phyloP scores from a whole-genome alignment of 2,113 vertebrate species.

The Blennius ocellaris region DNA sequence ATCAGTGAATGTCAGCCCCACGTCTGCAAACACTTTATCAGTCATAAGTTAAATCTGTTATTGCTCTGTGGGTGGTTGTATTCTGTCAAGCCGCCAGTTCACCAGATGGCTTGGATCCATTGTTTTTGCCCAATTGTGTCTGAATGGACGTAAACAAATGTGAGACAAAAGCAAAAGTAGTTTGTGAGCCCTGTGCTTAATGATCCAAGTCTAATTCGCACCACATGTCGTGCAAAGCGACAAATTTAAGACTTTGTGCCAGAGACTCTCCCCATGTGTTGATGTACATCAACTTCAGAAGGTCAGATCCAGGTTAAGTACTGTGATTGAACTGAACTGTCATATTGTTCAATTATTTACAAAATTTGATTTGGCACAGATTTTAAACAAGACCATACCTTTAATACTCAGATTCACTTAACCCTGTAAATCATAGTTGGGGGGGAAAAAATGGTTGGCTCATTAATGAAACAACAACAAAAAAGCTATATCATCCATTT shows the following conservation, averaged over 20 bases:
- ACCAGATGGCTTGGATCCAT: constrained; percentile 59
- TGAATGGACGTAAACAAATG: constrained; percentile 62
- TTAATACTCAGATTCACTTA: too few relatives aligned
- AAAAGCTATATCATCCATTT: too few relatives aligned
- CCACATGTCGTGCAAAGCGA: constrained; percentile 54
- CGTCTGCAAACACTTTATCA: constrained; percentile 8
- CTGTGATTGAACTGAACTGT: too few relatives aligned
- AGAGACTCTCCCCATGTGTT: too few relatives aligned
- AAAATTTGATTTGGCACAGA: too few relatives aligned
- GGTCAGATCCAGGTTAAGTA: too few relatives aligned
- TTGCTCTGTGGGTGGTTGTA: constrained; percentile 18
- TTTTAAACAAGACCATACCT: too few relatives aligned
- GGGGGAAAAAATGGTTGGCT: too few relatives aligned
- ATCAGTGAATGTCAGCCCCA: not conserved
- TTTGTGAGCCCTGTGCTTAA: constrained; percentile 56
- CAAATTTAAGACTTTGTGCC: constrained; percentile 1
- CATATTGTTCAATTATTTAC: too few relatives aligned
- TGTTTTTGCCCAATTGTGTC: constrained; percentile 50
- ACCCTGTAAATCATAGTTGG: too few relatives aligned
- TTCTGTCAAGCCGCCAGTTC: constrained; percentile 19
- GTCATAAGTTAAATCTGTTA: constrained; percentile 15
- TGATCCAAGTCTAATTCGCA: constrained; percentile 60
- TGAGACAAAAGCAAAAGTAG: constrained; percentile 61
- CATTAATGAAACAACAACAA: too few relatives aligned
- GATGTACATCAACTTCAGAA: too few relatives aligned